Percentiles rank a stretch among this genome's conserved stretches.
These are phyloP conservation scores for Oscheius onirici DNA, from an alignment of 2,888 invertebrate genomes.

Conservation along the genomic window DNA sequence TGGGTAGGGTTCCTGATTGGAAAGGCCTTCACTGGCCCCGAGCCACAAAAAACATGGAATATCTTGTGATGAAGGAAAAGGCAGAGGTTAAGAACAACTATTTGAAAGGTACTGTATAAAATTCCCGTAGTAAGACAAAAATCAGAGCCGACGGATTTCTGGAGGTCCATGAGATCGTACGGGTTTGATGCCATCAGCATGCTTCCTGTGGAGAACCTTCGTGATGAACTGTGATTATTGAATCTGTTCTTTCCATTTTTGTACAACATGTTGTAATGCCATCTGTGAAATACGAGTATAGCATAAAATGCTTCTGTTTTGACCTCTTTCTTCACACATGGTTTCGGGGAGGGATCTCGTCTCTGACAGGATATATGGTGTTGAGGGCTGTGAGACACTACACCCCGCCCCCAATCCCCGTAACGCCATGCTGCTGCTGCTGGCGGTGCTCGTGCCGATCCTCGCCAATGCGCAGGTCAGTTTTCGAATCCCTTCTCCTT, in stretches of 20 bases:
- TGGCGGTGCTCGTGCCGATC: slow-evolving; percentile 17
- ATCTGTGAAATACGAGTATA: neutral
- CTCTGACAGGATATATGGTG: slow-evolving; percentile 27
- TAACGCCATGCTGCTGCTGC: slow-evolving; percentile 19
- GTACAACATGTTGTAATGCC: neutral
- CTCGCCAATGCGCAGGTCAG: slow-evolving; percentile 30
- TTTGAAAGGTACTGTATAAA: slow-evolving; percentile 17
- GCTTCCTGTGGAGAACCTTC: neutral
- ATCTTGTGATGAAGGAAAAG: slow-evolving; percentile 11
- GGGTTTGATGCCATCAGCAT: slow-evolving; percentile 18
- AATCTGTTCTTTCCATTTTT: neutral
- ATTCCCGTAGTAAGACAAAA: too few species aligned
- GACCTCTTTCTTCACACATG: neutral
- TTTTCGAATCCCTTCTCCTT: slow-evolving; percentile 1
- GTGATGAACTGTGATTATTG: too few species aligned
- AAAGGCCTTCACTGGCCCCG: neutral
- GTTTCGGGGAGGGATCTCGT: slow-evolving; percentile 16
- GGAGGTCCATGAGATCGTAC: slow-evolving; percentile 4
- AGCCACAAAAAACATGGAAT: slow-evolving; percentile 5
- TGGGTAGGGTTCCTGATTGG: slow-evolving; percentile 10
- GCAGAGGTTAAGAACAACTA: slow-evolving; percentile 9
- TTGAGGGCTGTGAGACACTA: slow-evolving; percentile 5
- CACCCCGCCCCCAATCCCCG: slow-evolving; percentile 25
- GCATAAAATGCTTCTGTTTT: neutral
- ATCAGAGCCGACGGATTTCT: slow-evolving; percentile 8